Conservation (phyloP, 2,888 invertebrate species). For the Hemicrepidius hirtus region DNA sequence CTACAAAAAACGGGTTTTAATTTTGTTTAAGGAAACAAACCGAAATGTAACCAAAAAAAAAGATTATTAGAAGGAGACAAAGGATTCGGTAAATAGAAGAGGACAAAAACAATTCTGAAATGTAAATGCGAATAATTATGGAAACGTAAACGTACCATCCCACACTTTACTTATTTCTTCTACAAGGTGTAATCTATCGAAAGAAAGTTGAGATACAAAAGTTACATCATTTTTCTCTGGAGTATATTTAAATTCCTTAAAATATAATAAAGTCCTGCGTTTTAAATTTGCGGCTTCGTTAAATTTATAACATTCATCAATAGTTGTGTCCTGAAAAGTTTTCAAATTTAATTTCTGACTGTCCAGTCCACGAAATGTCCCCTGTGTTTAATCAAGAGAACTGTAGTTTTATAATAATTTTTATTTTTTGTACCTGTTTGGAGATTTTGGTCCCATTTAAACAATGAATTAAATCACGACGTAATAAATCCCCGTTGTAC, state of each 20-base stretch:
- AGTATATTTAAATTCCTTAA: constrained; percentile 84
- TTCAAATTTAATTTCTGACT: no score
- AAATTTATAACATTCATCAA: constrained; percentile 86
- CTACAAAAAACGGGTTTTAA: no score
- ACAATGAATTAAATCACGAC: constrained; percentile 82
- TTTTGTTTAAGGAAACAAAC: no score
- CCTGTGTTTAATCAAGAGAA: no score
- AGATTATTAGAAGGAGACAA: no score
- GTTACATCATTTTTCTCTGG: constrained; percentile 83
- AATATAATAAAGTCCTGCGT: constrained; percentile 88
- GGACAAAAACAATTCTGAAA: no score
- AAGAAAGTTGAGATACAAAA: constrained; percentile 90
- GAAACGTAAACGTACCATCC: constrained; percentile 75
- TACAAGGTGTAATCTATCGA: constrained; percentile 88
- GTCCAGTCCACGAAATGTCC: no score
- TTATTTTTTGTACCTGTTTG: no score
- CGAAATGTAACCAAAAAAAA: no score
- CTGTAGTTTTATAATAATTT: no score
- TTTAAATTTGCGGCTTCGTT: constrained; percentile 74
- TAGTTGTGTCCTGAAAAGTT: constrained; percentile 70
- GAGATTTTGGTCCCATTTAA: not conserved
- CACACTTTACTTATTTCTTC: constrained; percentile 89
- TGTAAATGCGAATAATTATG: no score
- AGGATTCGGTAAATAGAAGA: no score
- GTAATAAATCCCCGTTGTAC: constrained; percentile 88